Base-by-base conservation (phyloP, 2,888 invertebrate species). In the Rhagium mordax region DNA sequence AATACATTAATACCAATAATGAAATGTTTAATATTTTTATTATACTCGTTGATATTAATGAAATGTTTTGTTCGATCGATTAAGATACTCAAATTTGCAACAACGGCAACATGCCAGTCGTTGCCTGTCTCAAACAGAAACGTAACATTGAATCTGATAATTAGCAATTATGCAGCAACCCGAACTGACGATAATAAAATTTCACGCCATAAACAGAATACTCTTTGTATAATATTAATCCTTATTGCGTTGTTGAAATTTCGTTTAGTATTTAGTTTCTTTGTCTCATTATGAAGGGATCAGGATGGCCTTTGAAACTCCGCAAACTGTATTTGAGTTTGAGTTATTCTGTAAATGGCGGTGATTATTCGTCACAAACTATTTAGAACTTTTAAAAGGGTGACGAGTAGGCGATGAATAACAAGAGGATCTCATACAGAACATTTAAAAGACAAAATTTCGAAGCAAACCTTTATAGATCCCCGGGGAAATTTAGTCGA, bases 401-500 rank as follows among this genome's bases (percentile, higher is more conserved):
- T 75, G 69, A 59, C 47, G 64, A 74, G 60, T 70, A 10, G 13
- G 13, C 61, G 21, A 62, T 71, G 74, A 71, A 73, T 71, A 69
- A 71, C 70, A 66, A 59, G 69, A 55, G 68, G 65, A 70, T 75
- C 68, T 68, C 73, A 69, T 66, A 61, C 53, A 66, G 71, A 62
- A 60, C 70, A 71, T 70, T 75, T 72, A 71, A 73, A 73, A 70
- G 74, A 74, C 71, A 74, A 59, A 65, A 76, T 74, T 76, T 64
- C 13, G 64, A 53, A 67, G 71, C 64, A 53, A 72, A 70, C 51
- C 70, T 72, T 77, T 74, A 77, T 72, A 61, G 71, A 18, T 69
- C 78, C 41, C 72, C 21, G 21, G 78, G 78, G 78, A 78, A 76
- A 76, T 76, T 72, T 72, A 71, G 48, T 49, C 67, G 59, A 67